A percentile compares a stretch with the other conserved stretches of the same genome.
Conservation (phyloP, 2,888 invertebrate genomes). For the Phyllotreta striolata region DNA sequence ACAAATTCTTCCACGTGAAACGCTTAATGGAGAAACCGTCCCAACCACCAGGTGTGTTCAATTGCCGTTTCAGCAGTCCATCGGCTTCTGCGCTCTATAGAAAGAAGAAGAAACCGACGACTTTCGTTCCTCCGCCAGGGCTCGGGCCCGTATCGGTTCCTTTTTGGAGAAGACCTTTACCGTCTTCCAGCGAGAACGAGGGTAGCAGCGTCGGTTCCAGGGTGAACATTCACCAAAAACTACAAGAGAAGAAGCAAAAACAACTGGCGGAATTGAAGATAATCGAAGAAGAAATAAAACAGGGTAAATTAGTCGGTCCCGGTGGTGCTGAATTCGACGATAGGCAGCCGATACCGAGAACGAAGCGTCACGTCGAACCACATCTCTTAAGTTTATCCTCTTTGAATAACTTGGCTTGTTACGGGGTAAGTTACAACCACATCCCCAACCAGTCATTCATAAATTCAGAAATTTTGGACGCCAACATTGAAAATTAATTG, state of each 20-base stretch:
- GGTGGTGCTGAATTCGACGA: conserved; percentile 64
- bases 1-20: conserved; percentile 85
- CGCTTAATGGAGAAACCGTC: conserved; percentile 62
- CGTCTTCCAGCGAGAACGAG: conserved; percentile 78
- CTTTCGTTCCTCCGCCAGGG: conserved; percentile 77
- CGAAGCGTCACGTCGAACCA: conserved; percentile 70
- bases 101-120: conserved; percentile 91
- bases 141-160: conserved; percentile 66
- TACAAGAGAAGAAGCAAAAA: conserved; percentile 88
- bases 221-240: conserved; percentile 85
- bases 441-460: too few species aligned
- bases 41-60: conserved; percentile 81
- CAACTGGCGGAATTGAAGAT: conserved; percentile 83
- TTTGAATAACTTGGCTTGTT: conserved; percentile 59
- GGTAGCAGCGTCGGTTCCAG: conserved; percentile 74
- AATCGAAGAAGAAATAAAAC: conserved; percentile 87
- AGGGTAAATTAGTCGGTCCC: conserved; percentile 68
- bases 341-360: conserved; percentile 73
- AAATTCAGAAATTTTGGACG: too few species aligned
- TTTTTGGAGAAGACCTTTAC: conserved; percentile 78
- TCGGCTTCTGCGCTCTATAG: conserved; percentile 61
- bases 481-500: too few species aligned
- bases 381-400: conserved; percentile 66
- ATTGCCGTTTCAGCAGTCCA: conserved; percentile 84
- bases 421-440: conserved; percentile 54